phyloP scores from a whole-genome alignment of 2,888 invertebrate genomes.

The Ormyrus nitidulus region DNA sequence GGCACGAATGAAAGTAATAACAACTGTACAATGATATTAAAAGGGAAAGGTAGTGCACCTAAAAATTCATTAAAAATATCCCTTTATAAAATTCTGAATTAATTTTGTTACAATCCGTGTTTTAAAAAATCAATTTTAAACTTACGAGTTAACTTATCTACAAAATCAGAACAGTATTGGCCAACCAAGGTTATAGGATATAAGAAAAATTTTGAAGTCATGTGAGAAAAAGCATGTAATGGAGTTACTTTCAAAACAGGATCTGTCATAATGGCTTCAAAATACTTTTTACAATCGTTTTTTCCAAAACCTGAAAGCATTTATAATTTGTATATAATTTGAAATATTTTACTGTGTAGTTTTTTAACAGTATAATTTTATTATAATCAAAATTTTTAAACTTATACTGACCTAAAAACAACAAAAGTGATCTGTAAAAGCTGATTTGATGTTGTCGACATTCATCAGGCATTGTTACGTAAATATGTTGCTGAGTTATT shows the following conservation, averaged over 20 bases:
- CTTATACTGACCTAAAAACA: constrained; percentile 58
- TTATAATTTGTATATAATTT: constrained; percentile 17
- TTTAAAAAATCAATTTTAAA: neutral
- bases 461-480: constrained; percentile 62
- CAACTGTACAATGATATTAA: constrained; percentile 49
- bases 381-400: too few relatives aligned
- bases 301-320: constrained; percentile 56
- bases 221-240: constrained; percentile 64
- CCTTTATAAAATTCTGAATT: too few relatives aligned
- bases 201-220: constrained; percentile 60
- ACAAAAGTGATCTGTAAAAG: constrained; percentile 56
- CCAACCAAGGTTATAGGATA: constrained; percentile 63
- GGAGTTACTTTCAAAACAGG: constrained; percentile 68
- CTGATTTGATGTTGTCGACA: constrained; percentile 66
- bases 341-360: neutral
- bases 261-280: constrained; percentile 63
- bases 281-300: constrained; percentile 67
- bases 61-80: constrained; percentile 39
- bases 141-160: constrained; percentile 65
- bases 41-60: constrained; percentile 59
- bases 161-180: constrained; percentile 60
- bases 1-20: constrained; percentile 57
- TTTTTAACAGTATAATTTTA: neutral
- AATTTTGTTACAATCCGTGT: too few relatives aligned
- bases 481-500: constrained; percentile 61